Evolutionary conservation across 2,797 vertebrate genomes (phyloP).

Genomic region (Molossus alvarezi): DNA sequence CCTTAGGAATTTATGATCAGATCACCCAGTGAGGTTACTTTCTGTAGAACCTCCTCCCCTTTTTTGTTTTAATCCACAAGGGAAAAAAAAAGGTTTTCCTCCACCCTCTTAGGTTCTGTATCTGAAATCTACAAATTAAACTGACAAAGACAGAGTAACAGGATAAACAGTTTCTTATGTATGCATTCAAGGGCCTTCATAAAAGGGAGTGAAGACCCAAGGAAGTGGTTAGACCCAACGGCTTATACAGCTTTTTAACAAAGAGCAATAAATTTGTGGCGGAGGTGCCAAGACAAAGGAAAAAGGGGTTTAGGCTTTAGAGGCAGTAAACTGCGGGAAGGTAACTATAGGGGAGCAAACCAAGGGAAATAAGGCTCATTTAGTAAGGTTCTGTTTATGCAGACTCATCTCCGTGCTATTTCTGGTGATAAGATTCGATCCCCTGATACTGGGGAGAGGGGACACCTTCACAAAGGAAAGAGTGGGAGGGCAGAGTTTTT

Average conservation of each 20-base stretch:
- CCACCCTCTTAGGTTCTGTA: not conserved
- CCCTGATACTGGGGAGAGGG: not conserved
- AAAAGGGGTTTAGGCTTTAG: not conserved
- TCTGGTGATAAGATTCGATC: not conserved
- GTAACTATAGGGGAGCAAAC: not conserved
- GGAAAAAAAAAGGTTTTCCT: not conserved
- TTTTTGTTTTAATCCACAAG: not conserved
- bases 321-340: not conserved
- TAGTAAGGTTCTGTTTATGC: not conserved
- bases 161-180: not conserved
- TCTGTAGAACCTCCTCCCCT: not conserved
- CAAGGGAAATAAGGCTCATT: not conserved
- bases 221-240: not conserved
- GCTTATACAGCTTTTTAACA: not conserved
- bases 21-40: not conserved
- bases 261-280: not conserved
- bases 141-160: not conserved
- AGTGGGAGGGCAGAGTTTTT: not conserved
- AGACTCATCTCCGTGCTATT: not conserved
- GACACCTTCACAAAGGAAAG: not conserved
- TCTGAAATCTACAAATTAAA: not conserved
- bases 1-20: not conserved
- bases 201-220: slow-evolving; percentile 23
- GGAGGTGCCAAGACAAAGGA: not conserved
- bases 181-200: not conserved